Evolutionary conservation across 2,888 invertebrate species (phyloP).

Genomic region (Cosmia trapezina): DNA sequence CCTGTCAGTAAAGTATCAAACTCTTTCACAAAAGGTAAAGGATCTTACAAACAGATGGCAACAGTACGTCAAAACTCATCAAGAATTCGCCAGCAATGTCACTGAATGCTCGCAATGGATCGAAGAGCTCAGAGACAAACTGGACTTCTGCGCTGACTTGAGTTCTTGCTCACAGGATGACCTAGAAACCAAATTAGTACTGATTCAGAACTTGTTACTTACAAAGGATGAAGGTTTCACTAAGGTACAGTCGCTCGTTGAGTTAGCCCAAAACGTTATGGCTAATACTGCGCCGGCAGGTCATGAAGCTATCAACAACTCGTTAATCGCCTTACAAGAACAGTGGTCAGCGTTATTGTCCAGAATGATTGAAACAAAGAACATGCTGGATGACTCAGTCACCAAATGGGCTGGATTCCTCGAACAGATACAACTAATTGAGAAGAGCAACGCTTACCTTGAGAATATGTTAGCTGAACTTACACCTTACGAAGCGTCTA

Average conservation of each 20-base stretch:
- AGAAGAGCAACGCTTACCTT: conserved; percentile 95
- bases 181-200: conserved; percentile 95
- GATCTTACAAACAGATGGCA: conserved; percentile 98
- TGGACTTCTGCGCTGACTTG: conserved; percentile 96
- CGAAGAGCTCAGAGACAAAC: conserved; percentile 94
- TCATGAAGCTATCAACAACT: conserved; percentile 96
- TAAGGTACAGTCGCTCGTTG: conserved; percentile 96
- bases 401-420: conserved; percentile 97
- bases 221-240: conserved; percentile 98
- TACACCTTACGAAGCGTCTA: conserved; percentile 93
- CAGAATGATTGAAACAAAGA: conserved; percentile 97
- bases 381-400: conserved; percentile 96
- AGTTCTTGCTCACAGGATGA: conserved; percentile 96
- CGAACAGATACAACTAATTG: conserved; percentile 96
- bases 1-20: conserved; percentile 97
- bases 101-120: conserved; percentile 96
- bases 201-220: conserved; percentile 96
- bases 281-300: conserved; percentile 97
- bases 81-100: conserved; percentile 95
- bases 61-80: conserved; percentile 96
- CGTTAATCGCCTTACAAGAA: conserved; percentile 95
- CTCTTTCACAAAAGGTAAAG: conserved; percentile 96
- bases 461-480: conserved; percentile 94
- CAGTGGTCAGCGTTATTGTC: conserved; percentile 97
- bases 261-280: conserved; percentile 96